phyloP scores from a whole-genome alignment of 2,797 vertebrate genomes.

The Phoeniculus purpureus region DNA sequence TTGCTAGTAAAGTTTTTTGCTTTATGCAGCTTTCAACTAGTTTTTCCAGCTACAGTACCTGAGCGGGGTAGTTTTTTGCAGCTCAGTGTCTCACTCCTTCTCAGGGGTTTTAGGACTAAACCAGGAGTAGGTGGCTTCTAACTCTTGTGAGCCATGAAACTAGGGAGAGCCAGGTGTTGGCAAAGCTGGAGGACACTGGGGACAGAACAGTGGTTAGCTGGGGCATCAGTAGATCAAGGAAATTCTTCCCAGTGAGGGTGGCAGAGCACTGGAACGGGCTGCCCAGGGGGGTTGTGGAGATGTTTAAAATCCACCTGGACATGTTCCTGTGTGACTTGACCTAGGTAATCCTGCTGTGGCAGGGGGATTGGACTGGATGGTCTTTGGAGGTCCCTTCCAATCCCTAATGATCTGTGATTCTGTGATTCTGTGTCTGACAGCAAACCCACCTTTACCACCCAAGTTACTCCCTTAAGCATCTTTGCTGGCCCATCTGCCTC shows the following conservation, averaged over 20 bases:
- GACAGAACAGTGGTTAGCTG: background rate
- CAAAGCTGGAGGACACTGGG: no score
- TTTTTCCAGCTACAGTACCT: background rate
- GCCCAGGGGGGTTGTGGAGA: no score
- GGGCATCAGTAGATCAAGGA: accelerated
- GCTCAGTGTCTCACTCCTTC: accelerated
- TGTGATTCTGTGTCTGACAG: background rate
- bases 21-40: background rate
- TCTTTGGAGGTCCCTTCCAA: no score
- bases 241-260: no score
- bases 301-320: no score
- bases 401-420: no score
- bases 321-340: no score
- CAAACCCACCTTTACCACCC: background rate
- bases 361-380: no score
- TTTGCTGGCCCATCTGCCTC: background rate
- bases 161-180: background rate
- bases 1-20: background rate
- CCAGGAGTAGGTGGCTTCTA: background rate
- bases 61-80: background rate
- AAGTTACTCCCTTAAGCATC: background rate
- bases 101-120: background rate
- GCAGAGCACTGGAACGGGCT: no score
- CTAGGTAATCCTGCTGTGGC: no score
- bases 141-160: background rate